Evolutionary conservation across 1,140 invertebrate species (phyloP).

Genomic region (Bombus fervidus): DNA sequence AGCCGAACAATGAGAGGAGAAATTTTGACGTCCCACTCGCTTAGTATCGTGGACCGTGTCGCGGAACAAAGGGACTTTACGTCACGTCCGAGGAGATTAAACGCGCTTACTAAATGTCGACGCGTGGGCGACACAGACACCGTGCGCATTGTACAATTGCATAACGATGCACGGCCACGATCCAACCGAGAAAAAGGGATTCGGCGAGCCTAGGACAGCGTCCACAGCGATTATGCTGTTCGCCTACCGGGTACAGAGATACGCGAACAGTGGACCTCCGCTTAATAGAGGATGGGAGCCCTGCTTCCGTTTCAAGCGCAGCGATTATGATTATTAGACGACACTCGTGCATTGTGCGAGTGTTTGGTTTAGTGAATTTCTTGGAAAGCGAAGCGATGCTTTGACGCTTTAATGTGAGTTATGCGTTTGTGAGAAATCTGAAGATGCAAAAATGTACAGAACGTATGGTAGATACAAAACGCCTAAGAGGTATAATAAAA

Average conservation of each 20-base stretch:
- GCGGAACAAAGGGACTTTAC: constrained; percentile 62
- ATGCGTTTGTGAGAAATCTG: no score
- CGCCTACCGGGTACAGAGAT: neutral
- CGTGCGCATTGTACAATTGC: constrained; percentile 53
- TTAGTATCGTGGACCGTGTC: constrained; percentile 30
- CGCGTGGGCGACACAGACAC: constrained; percentile 52
- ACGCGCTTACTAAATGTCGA: constrained; percentile 61
- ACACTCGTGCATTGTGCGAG: neutral
- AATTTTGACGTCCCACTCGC: constrained; percentile 50
- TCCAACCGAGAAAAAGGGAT: constrained; percentile 9
- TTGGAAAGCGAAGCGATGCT: neutral
- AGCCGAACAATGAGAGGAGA: constrained; percentile 31
- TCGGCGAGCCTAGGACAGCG: constrained; percentile 31
- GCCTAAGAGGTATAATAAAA: no score
- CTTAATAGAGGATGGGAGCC: neutral
- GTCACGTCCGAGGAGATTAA: constrained; percentile 59
- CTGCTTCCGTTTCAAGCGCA: neutral
- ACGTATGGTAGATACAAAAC: no score
- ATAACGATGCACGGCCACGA: constrained; percentile 27
- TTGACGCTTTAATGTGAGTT: no score
- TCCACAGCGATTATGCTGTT: constrained; percentile 27
- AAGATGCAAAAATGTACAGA: no score
- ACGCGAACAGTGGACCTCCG: neutral
- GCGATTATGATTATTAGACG: neutral
- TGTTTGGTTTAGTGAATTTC: neutral